phyloP scores from a whole-genome alignment of 2,113 vertebrate species.

The Dolichotis patagonum region DNA sequence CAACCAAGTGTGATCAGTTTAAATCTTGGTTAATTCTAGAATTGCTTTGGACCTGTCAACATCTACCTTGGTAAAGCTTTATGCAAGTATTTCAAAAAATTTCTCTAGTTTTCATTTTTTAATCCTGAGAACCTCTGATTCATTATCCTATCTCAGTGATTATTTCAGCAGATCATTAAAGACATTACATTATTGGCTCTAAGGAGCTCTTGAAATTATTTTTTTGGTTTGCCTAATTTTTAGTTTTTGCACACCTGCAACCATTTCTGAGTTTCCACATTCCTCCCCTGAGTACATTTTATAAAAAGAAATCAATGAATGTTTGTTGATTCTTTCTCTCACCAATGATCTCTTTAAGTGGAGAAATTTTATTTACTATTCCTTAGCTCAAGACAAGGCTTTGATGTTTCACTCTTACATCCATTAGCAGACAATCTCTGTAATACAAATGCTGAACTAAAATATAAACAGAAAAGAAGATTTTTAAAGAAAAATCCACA shows the following conservation, averaged over 20 bases:
- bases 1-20: background rate
- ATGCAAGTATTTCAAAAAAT: constrained; percentile 42
- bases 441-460: background rate
- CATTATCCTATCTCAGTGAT: constrained; percentile 33
- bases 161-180: constrained; percentile 45
- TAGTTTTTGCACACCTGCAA: constrained; percentile 57
- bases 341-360: background rate
- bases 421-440: background rate
- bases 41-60: constrained; percentile 8
- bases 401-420: constrained; percentile 26
- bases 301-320: background rate
- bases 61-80: constrained; percentile 21
- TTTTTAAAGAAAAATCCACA: background rate
- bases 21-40: constrained; percentile 38
- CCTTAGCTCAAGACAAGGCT: background rate
- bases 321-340: constrained; percentile 23
- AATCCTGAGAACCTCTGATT: background rate
- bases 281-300: constrained; percentile 38
- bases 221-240: constrained; percentile 42
- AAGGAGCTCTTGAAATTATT: constrained; percentile 42
- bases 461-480: background rate
- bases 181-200: constrained; percentile 12
- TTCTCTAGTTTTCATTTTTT: constrained; percentile 43
- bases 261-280: constrained; percentile 7
- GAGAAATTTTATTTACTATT: constrained; percentile 58